phyloP scores from a whole-genome alignment of 2,113 vertebrate species.

The Calcarius ornatus region DNA sequence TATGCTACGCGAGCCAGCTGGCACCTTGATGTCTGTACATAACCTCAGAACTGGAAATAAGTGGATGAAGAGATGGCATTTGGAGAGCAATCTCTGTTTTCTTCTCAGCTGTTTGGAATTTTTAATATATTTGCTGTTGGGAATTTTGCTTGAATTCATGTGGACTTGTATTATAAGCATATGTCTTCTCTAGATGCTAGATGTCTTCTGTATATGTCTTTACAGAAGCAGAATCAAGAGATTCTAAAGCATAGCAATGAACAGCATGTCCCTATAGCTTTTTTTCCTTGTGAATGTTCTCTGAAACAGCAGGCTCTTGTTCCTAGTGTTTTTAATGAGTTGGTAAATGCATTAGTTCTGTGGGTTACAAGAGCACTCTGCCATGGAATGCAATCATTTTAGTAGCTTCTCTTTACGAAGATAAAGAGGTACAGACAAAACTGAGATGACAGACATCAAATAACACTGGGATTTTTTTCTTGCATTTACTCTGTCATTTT shows the following conservation, averaged over 20 bases:
- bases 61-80: not conserved
- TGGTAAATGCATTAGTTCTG: not conserved
- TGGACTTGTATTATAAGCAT: not conserved
- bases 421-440: not conserved
- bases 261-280: not conserved
- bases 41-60: not conserved
- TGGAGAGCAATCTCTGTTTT: not conserved
- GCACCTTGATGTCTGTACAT: not conserved
- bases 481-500: not conserved
- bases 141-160: not conserved
- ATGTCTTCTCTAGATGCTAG: not conserved
- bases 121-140: not conserved
- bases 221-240: not conserved
- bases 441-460: not conserved
- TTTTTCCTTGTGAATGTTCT: not conserved
- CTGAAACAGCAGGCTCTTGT: not conserved
- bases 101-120: not conserved
- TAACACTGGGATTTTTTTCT: not conserved
- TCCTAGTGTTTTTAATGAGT: not conserved
- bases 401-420: not conserved
- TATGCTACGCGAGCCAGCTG: not conserved
- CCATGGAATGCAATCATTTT: not conserved
- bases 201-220: not conserved
- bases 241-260: not conserved
- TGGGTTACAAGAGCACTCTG: not conserved